phyloP scores from a whole-genome alignment of 2,797 vertebrate species.

The Streptopelia turtur region DNA sequence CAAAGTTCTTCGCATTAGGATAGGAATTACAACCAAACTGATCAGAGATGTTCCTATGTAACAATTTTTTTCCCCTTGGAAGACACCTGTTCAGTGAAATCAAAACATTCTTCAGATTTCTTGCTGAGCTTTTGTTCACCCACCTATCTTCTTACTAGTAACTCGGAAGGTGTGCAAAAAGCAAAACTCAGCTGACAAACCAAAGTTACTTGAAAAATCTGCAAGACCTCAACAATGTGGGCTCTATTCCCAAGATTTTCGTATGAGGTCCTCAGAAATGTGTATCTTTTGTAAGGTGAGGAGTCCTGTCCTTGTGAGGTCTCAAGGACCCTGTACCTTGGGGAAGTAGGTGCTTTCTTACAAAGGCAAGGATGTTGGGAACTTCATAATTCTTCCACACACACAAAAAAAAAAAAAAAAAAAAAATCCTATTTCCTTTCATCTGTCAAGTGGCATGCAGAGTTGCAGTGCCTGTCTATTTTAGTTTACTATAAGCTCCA shows the following conservation, averaged over 20 bases:
- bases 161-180: neutral
- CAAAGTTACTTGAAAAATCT: neutral
- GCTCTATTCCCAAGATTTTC: neutral
- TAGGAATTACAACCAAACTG: neutral
- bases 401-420: neutral
- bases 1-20: neutral
- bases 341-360: neutral
- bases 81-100: neutral
- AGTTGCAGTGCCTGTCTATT: neutral
- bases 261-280: neutral
- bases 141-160: neutral
- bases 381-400: neutral
- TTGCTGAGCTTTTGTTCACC: neutral
- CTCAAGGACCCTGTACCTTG: rapidly evolving
- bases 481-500: neutral
- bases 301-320: neutral
- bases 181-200: constrained; percentile 8
- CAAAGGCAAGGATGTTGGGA: neutral
- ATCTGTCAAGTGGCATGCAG: neutral
- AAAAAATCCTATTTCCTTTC: neutral
- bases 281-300: neutral
- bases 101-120: neutral
- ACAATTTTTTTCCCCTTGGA: neutral
- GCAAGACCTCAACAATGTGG: neutral
- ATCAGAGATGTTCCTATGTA: neutral